These are phyloP conservation scores for Spilosoma lubricipeda DNA, from an alignment of 2,888 invertebrate species.

Conservation along the genomic window DNA sequence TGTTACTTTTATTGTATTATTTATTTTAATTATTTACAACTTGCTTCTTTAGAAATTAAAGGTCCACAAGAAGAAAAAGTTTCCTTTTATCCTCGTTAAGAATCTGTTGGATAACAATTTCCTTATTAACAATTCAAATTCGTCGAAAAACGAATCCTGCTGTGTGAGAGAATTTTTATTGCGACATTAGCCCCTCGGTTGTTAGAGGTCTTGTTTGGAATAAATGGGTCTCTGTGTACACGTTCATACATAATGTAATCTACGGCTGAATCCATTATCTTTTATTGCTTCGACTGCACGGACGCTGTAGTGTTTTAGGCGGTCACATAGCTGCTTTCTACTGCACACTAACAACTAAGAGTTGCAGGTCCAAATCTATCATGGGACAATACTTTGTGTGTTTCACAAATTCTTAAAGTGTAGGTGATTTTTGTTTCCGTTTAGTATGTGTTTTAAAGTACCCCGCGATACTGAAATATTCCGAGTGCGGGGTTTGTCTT, in stretches of 20 bases:
- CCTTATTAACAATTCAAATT: slow-evolving; percentile 13
- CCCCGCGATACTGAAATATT: too few relatives aligned
- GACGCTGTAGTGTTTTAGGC: too few relatives aligned
- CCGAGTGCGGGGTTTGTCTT: too few relatives aligned
- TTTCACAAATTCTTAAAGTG: too few relatives aligned
- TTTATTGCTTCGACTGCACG: not conserved
- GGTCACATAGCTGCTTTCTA: too few relatives aligned
- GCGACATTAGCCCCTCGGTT: slow-evolving; percentile 16
- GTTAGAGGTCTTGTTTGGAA: slow-evolving; percentile 7
- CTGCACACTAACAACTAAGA: too few relatives aligned
- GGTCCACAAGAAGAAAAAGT: not conserved
- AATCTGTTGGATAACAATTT: slow-evolving; percentile 14
- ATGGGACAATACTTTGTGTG: too few relatives aligned
- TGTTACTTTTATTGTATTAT: too few relatives aligned
- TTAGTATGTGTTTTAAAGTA: too few relatives aligned
- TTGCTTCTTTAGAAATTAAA: not conserved
- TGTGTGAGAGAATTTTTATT: slow-evolving; percentile 18
- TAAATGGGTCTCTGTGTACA: slow-evolving; percentile 15
- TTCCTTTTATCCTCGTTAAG: slow-evolving; percentile 14
- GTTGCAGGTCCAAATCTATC: too few relatives aligned
- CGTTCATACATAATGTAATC: slow-evolving; percentile 21
- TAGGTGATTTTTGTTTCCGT: too few relatives aligned
- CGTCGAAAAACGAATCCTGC: slow-evolving; percentile 12
- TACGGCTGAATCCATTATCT: not conserved
- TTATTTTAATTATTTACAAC: not conserved